These are phyloP conservation scores for Drosophila antonietae DNA, from an alignment of 2,888 invertebrate genomes.

Conservation along the genomic window DNA sequence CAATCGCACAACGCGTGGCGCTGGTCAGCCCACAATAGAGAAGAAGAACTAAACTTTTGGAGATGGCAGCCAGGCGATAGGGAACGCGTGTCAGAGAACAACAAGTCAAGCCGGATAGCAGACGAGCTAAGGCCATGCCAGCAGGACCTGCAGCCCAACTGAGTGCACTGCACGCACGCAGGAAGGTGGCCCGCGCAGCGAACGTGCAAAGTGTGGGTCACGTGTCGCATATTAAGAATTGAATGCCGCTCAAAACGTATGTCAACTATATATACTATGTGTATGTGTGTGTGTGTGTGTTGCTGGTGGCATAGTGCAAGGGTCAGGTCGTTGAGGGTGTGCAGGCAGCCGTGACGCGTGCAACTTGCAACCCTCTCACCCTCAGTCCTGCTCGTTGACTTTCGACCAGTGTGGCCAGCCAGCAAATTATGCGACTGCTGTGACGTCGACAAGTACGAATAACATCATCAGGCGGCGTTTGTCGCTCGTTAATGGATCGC, in stretches of 20 bases:
- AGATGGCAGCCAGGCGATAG: slow-evolving; percentile 65
- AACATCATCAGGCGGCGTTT: slow-evolving; percentile 74
- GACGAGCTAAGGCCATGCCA: slow-evolving; percentile 35
- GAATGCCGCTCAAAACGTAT: slow-evolving; percentile 77
- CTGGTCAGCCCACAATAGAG: slow-evolving; percentile 67
- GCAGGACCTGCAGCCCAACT: slow-evolving; percentile 67
- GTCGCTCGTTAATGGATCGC: slow-evolving; percentile 72
- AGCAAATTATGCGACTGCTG: slow-evolving; percentile 58
- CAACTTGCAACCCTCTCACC: slow-evolving; percentile 66
- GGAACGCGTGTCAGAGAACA: slow-evolving; percentile 77
- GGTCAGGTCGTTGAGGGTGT: slow-evolving; percentile 61
- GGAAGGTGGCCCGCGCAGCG: slow-evolving; percentile 36
- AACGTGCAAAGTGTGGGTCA: slow-evolving; percentile 78
- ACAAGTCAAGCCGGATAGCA: slow-evolving; percentile 81
- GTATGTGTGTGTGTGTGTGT: slow-evolving; percentile 5
- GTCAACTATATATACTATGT: slow-evolving; percentile 64
- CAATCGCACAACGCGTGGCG: slow-evolving; percentile 64
- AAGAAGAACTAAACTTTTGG: slow-evolving; percentile 17
- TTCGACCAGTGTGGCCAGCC: slow-evolving; percentile 69
- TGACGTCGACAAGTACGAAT: slow-evolving; percentile 54
- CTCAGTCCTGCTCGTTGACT: slow-evolving; percentile 53
- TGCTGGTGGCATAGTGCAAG: slow-evolving; percentile 20
- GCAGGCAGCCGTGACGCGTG: slow-evolving; percentile 70
- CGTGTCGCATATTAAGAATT: slow-evolving; percentile 75
- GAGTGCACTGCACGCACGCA: slow-evolving; percentile 41